phyloP scores from a whole-genome alignment of 2,888 invertebrate genomes.

The Catocala fraxini region DNA sequence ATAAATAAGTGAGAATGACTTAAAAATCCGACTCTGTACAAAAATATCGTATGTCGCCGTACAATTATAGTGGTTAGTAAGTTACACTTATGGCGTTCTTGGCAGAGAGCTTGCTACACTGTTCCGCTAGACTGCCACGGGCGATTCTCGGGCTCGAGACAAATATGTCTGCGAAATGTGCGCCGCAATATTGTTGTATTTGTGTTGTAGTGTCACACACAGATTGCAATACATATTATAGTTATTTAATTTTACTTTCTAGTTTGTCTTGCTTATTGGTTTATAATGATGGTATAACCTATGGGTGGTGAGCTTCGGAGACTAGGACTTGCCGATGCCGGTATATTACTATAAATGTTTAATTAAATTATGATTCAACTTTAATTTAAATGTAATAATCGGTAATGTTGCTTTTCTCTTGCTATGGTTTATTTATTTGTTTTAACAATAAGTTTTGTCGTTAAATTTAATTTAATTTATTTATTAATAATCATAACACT shows the following conservation, averaged over 20 bases:
- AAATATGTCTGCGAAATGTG: constrained; percentile 44
- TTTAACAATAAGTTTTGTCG: too few relatives aligned
- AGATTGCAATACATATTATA: not conserved
- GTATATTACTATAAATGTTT: too few relatives aligned
- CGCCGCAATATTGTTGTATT: constrained; percentile 29
- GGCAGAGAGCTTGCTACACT: constrained; percentile 31
- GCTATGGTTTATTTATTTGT: too few relatives aligned
- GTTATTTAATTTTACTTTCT: not conserved
- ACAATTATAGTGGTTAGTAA: constrained; percentile 35
- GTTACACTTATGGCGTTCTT: constrained; percentile 31
- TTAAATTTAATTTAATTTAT: too few relatives aligned
- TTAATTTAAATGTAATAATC: too few relatives aligned
- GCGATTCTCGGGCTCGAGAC: constrained; percentile 34
- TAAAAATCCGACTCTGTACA: not conserved
- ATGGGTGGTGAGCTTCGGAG: too few relatives aligned
- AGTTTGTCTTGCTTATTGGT: not conserved
- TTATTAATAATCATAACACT: too few relatives aligned
- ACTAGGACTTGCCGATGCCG: too few relatives aligned
- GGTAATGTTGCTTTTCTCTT: too few relatives aligned
- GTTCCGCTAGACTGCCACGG: constrained; percentile 23
- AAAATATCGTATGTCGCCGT: constrained; percentile 22
- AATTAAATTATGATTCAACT: too few relatives aligned
- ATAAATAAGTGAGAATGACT: constrained; percentile 1
- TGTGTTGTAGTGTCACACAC: constrained; percentile 8
- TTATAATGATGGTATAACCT: not conserved